Percentiles rank a stretch among this genome's conserved stretches.
Evolutionary conservation across 2,113 vertebrate genomes (phyloP).

Genomic region (Aspiorhynchus laticeps): DNA sequence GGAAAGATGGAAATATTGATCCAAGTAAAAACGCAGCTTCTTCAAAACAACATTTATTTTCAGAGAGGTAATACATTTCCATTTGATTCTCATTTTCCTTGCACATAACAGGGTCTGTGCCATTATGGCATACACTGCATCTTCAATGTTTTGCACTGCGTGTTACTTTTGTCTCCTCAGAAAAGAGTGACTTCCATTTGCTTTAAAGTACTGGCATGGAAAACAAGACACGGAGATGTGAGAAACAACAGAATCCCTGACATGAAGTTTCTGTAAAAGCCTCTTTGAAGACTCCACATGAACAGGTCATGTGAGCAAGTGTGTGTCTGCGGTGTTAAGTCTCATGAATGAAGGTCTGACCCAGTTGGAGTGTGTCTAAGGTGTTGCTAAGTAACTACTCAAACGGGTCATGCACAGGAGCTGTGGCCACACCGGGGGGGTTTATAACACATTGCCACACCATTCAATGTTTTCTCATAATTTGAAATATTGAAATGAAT

Average conservation of each 20-base stretch:
- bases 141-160: neutral
- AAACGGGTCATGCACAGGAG: slow-evolving; percentile 45
- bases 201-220: slow-evolving; percentile 15
- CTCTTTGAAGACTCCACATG: slow-evolving; percentile 27
- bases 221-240: neutral
- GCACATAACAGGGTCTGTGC: neutral
- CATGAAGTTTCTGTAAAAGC: slow-evolving; percentile 10
- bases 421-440: neutral
- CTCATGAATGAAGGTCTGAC: slow-evolving; percentile 48
- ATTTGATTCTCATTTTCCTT: slow-evolving; percentile 4
- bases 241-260: neutral
- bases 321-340: slow-evolving; percentile 28
- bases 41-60: neutral
- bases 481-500: neutral
- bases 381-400: slow-evolving; percentile 49
- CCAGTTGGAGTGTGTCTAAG: slow-evolving; percentile 39
- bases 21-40: neutral
- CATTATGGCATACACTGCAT: neutral
- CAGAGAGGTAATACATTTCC: slow-evolving; percentile 9
- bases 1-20: slow-evolving; percentile 12
- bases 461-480: neutral
- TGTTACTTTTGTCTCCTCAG: neutral
- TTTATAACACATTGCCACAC: slow-evolving; percentile 2
- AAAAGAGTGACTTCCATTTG: neutral
- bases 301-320: slow-evolving; percentile 19